Percentiles rank a stretch among this genome's conserved stretches.
These are phyloP conservation scores for Madoqua kirkii DNA, from an alignment of 2,113 vertebrate species.

Conservation along the genomic window DNA sequence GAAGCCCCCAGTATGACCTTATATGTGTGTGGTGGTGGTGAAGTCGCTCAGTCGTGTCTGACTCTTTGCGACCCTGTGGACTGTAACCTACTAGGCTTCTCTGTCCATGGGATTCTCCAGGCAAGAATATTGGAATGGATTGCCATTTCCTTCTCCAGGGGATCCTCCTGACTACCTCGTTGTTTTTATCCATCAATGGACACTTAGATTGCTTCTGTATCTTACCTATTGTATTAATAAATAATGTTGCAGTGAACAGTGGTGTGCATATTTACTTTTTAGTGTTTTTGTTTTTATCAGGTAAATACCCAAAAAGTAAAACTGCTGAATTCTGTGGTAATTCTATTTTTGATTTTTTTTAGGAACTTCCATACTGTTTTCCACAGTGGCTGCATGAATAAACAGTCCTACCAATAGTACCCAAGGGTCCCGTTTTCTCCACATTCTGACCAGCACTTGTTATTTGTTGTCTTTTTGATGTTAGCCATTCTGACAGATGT, in stretches of 20 bases:
- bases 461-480: background rate
- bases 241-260: background rate
- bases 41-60: too few relatives aligned
- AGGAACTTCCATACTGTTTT: background rate
- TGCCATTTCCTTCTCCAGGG: too few relatives aligned
- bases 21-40: background rate
- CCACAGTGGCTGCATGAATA: background rate
- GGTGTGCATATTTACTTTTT: background rate
- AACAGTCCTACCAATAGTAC: background rate
- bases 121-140: too few relatives aligned
- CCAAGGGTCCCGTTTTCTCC: background rate
- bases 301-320: background rate
- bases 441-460: background rate
- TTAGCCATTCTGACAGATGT: background rate
- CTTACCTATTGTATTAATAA: background rate
- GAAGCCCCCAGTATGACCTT: background rate
- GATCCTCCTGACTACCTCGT: too few relatives aligned
- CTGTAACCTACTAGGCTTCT: too few relatives aligned
- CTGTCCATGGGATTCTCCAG: too few relatives aligned
- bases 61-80: too few relatives aligned
- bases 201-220: background rate
- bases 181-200: background rate
- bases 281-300: background rate
- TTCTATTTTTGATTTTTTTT: background rate
- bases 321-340: background rate